Evolutionary conservation across 2,888 invertebrate species (phyloP), one percentile per base, ranked within the genome.

Genomic region (Ectropis crepuscularia): DNA sequence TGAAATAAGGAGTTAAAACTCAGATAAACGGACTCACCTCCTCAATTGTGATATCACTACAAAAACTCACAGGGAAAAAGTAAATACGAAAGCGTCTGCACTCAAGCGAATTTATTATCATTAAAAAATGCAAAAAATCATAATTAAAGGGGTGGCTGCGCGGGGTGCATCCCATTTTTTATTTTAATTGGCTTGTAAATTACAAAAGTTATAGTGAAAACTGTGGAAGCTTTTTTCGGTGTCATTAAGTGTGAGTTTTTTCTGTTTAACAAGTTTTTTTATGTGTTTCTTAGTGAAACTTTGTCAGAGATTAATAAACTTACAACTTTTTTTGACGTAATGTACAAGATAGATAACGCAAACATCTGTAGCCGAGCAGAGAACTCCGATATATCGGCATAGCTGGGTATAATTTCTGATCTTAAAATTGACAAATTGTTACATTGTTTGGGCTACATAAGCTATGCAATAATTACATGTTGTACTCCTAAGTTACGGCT

Each of bases 171-270:
- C 86, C 85, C 89, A 89, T 90, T 90, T 90, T 91, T 90, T 89
- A 91, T 87, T 88, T 89, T 90, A 91, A 90, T 91, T 90, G 90
- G 87, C 89, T 87, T 90, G 90, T 91, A 89, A 90, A 91, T 91
- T 89, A 87, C 85, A 81, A 86, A 89, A 91, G 87, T 88, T 91
- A 86, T 89, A 88, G 88, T 86, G 83, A 83, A 82, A 85, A 84
- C 79, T 82, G 78, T 78, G 81, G 74, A 78, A 77, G 71, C 74
- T 80, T 82, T 83, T 82, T 82, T 83, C 76, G 75, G 75, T 77
- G 70, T 77, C 78, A 78, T 83, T 80, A 81, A 78, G 75, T 71
- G 36, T 74, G 68, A 60, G 65, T 66, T 57, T 73, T 62, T 69
- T 64, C 57, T 65, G 38, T 46, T 49, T 57, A 53, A 61, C 53